These are phyloP conservation scores for Trimorus sp. DNA, from an alignment of 2,888 invertebrate species.

Conservation along the genomic window DNA sequence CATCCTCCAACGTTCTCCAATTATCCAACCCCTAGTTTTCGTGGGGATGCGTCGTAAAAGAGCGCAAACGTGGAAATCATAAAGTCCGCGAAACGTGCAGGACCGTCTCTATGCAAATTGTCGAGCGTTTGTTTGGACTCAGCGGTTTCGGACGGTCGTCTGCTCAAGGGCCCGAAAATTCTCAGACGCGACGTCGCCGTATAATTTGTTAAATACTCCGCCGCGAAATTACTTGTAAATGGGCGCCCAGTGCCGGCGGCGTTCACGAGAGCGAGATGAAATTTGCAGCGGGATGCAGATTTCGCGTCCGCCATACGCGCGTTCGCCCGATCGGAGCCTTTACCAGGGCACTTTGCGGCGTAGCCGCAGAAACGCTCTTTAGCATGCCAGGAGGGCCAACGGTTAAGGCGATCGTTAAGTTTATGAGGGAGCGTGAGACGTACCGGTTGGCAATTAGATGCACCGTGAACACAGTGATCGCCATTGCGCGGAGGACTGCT, in stretches of 20 bases:
- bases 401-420: conserved; percentile 78
- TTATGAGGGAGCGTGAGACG: conserved; percentile 78
- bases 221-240: conserved; percentile 68
- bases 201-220: conserved; percentile 69
- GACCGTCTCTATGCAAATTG: conserved; percentile 43
- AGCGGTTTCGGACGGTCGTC: conserved; percentile 31
- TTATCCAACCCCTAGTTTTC: no score
- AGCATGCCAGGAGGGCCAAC: conserved; percentile 68
- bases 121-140: conserved; percentile 26
- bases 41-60: neutral
- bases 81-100: conserved; percentile 7
- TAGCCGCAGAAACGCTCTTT: conserved; percentile 67
- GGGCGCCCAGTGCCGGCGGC: conserved; percentile 61
- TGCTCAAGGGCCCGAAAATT: conserved; percentile 62
- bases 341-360: conserved; percentile 74
- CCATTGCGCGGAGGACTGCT: conserved; percentile 75
- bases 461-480: conserved; percentile 78
- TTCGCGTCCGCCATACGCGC: conserved; percentile 63
- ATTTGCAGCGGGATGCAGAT: conserved; percentile 63
- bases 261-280: conserved; percentile 48
- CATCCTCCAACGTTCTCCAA: no score
- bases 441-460: conserved; percentile 77
- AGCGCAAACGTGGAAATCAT: conserved; percentile 1
- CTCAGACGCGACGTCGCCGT: conserved; percentile 65
- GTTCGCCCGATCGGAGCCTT: conserved; percentile 72